Percentiles rank a stretch among this genome's conserved stretches.
These are phyloP conservation scores for Aproaerema taeniolella DNA, from an alignment of 2,888 invertebrate genomes.

Conservation along the genomic window DNA sequence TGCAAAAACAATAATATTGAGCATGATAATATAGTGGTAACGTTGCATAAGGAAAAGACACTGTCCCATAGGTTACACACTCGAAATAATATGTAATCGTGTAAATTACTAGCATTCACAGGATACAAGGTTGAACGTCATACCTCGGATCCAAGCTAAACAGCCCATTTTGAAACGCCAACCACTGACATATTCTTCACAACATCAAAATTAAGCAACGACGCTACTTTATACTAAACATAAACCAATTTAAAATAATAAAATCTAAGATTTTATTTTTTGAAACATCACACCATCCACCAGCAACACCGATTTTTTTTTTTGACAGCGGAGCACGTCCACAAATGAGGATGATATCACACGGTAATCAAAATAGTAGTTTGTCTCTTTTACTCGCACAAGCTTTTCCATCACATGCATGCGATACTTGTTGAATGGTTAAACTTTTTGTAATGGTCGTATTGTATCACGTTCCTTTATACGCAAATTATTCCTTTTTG, in stretches of 20 bases:
- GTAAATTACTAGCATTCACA: slow-evolving; percentile 14
- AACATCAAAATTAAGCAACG: neutral
- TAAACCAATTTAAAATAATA: neutral
- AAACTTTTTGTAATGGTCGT: slow-evolving; percentile 16
- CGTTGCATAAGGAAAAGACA: too few species aligned
- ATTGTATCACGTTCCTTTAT: slow-evolving; percentile 2
- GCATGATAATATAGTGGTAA: too few species aligned
- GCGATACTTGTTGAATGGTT: slow-evolving; percentile 20
- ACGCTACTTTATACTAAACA: neutral
- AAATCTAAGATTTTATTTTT: slow-evolving; percentile 6
- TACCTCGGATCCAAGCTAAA: slow-evolving; percentile 67
- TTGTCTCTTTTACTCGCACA: slow-evolving; percentile 19
- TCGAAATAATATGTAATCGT: slow-evolving; percentile 15
- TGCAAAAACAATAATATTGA: too few species aligned
- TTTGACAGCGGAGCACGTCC: slow-evolving; percentile 7
- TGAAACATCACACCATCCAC: slow-evolving; percentile 5
- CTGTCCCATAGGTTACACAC: too few species aligned
- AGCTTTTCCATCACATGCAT: slow-evolving; percentile 5
- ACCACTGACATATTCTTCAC: slow-evolving; percentile 31
- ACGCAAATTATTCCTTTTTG: too few species aligned
- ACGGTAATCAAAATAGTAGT: slow-evolving; percentile 19
- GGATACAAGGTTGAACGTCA: slow-evolving; percentile 42
- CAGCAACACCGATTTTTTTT: slow-evolving; percentile 1
- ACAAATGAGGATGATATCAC: neutral
- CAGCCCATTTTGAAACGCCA: slow-evolving; percentile 56